Conservation (phyloP, 1,140 invertebrate species). For the Heliconius congener region DNA sequence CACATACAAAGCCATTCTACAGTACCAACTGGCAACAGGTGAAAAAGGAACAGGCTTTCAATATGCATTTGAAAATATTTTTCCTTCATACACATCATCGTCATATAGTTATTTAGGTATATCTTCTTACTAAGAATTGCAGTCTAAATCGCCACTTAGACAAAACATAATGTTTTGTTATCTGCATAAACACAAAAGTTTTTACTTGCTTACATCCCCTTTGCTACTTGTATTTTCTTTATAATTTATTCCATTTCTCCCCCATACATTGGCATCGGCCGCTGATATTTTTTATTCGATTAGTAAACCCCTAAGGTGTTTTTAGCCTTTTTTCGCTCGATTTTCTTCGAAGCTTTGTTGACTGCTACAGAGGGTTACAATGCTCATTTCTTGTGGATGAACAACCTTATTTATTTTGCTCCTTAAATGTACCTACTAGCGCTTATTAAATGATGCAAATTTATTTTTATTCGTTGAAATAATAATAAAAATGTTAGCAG, state of each 20-base stretch:
- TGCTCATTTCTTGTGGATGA: slow-evolving; percentile 79
- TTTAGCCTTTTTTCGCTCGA: slow-evolving; percentile 82
- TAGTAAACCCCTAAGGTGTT: slow-evolving; percentile 83
- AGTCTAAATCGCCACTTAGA: slow-evolving; percentile 17
- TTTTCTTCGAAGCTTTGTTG: slow-evolving; percentile 81
- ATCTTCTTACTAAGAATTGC: neutral
- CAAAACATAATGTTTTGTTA: slow-evolving; percentile 40
- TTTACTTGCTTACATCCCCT: slow-evolving; percentile 69
- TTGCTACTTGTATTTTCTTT: slow-evolving; percentile 78
- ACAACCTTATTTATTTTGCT: slow-evolving; percentile 71
- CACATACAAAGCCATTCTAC: neutral
- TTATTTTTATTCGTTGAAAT: neutral
- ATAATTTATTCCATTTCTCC: slow-evolving; percentile 81
- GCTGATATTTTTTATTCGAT: slow-evolving; percentile 83
- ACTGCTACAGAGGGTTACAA: slow-evolving; percentile 75
- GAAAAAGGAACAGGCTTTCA: neutral
- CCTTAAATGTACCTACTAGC: slow-evolving; percentile 6
- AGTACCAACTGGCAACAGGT: neutral
- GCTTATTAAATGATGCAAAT: slow-evolving; percentile 9
- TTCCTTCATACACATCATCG: neutral
- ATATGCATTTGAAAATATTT: neutral
- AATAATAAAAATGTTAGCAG: neutral
- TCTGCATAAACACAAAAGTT: slow-evolving; percentile 59
- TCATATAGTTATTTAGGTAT: neutral
- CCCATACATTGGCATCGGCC: slow-evolving; percentile 79